phyloP scores from a whole-genome alignment of 2,888 invertebrate species.

The Bombylius major region DNA sequence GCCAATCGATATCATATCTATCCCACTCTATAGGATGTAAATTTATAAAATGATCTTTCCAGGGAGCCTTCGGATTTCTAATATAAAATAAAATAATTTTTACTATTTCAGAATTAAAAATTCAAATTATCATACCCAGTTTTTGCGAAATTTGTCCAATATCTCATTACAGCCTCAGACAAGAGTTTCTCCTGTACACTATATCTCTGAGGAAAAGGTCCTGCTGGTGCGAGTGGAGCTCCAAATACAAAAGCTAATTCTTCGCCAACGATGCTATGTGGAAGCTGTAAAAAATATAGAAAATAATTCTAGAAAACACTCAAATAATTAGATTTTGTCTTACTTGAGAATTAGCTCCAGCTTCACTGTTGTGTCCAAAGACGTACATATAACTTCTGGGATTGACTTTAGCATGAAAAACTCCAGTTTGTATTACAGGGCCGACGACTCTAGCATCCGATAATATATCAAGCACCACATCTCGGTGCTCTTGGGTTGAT shows the following conservation, averaged over 20 bases:
- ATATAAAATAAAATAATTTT: background rate
- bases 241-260: slow-evolving; percentile 81
- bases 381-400: slow-evolving; percentile 76
- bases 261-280: slow-evolving; percentile 70
- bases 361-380: slow-evolving; percentile 70
- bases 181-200: slow-evolving; percentile 64
- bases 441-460: slow-evolving; percentile 81
- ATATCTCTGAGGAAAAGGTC: slow-evolving; percentile 60
- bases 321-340: slow-evolving; percentile 26
- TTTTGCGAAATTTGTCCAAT: slow-evolving; percentile 84
- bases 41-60: slow-evolving; percentile 49
- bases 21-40: slow-evolving; percentile 53
- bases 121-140: slow-evolving; percentile 54
- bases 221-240: slow-evolving; percentile 61
- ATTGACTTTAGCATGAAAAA: slow-evolving; percentile 63
- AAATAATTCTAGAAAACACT: background rate
- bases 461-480: slow-evolving; percentile 72
- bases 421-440: slow-evolving; percentile 62
- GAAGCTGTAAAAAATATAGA: slow-evolving; percentile 39
- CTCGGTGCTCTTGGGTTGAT: slow-evolving; percentile 47
- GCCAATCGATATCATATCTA: slow-evolving; percentile 67
- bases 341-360: slow-evolving; percentile 65
- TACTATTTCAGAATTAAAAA: background rate
- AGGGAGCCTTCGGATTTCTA: slow-evolving; percentile 68
- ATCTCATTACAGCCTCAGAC: slow-evolving; percentile 75